Conservation (phyloP, 2,888 invertebrate species). For the Clunio marinus region DNA sequence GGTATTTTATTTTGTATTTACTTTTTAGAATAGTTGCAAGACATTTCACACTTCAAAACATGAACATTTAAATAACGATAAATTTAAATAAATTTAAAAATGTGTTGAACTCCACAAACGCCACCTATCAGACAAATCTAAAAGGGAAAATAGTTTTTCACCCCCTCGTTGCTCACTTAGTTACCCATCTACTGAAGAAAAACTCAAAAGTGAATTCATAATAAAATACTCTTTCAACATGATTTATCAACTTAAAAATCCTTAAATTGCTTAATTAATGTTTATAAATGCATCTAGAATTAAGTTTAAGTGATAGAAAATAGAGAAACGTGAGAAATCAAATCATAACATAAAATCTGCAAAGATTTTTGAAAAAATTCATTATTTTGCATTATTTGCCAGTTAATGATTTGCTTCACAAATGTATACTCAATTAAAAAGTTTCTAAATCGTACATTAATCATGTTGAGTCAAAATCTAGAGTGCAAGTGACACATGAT, state of each 20-base stretch:
- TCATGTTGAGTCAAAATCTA: not conserved
- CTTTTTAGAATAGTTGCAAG: too few relatives aligned
- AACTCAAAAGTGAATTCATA: not conserved
- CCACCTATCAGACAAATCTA: too few relatives aligned
- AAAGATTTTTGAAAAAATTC: not conserved
- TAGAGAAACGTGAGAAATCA: not conserved
- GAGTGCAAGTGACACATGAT: not conserved
- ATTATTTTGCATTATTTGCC: not conserved
- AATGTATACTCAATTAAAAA: not conserved
- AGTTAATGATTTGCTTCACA: too few relatives aligned
- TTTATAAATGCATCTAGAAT: not conserved
- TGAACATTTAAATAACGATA: too few relatives aligned
- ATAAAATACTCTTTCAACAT: not conserved
- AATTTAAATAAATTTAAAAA: too few relatives aligned
- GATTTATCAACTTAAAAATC: not conserved
- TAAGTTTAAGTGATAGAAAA: constrained; percentile 21
- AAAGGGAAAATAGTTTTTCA: too few relatives aligned
- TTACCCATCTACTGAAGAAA: too few relatives aligned
- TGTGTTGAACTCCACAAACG: too few relatives aligned
- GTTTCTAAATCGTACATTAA: not conserved
- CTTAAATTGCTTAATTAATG: not conserved
- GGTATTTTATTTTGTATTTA: too few relatives aligned
- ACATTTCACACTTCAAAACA: too few relatives aligned
- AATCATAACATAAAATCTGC: not conserved
- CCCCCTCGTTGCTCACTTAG: too few relatives aligned